These are phyloP conservation scores for Oncorhynchus masou DNA, from an alignment of 2,113 vertebrate species.

Conservation along the genomic window DNA sequence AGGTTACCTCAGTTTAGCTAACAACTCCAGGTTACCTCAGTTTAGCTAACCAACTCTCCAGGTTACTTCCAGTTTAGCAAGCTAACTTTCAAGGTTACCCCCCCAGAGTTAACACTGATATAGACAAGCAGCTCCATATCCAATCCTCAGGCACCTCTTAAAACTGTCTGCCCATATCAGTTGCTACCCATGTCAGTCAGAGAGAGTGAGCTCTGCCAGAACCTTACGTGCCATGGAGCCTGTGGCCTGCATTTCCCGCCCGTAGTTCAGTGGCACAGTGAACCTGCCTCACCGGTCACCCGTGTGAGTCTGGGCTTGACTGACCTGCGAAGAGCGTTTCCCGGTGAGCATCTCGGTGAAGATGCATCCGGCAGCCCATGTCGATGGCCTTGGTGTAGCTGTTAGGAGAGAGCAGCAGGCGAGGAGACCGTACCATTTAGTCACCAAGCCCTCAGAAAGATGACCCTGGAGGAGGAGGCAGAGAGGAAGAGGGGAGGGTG, in stretches of 20 bases:
- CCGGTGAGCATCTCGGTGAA: constrained; percentile 99
- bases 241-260: not conserved
- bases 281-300: too few relatives aligned
- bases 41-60: too few relatives aligned
- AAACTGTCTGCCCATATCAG: too few relatives aligned
- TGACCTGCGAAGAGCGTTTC: constrained; percentile 98
- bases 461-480: constrained; percentile 78
- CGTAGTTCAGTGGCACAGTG: not conserved
- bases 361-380: constrained; percentile 98
- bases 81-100: too few relatives aligned
- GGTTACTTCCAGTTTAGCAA: too few relatives aligned
- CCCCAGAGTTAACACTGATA: too few relatives aligned
- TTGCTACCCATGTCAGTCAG: not conserved
- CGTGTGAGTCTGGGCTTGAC: constrained; percentile 32
- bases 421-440: constrained; percentile 99
- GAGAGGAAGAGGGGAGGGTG: not conserved
- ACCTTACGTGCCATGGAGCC: not conserved
- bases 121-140: too few relatives aligned
- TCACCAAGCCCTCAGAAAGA: constrained; percentile 97
- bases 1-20: too few relatives aligned
- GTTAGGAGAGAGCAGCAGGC: constrained; percentile 96
- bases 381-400: constrained; percentile 99
- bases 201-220: not conserved
- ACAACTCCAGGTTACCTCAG: too few relatives aligned
- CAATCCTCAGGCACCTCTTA: too few relatives aligned